A percentile compares a stretch with the other conserved stretches of the same genome.
phyloP scores from a whole-genome alignment of 2,797 vertebrate species.

The Pyrocephalus nanus region DNA sequence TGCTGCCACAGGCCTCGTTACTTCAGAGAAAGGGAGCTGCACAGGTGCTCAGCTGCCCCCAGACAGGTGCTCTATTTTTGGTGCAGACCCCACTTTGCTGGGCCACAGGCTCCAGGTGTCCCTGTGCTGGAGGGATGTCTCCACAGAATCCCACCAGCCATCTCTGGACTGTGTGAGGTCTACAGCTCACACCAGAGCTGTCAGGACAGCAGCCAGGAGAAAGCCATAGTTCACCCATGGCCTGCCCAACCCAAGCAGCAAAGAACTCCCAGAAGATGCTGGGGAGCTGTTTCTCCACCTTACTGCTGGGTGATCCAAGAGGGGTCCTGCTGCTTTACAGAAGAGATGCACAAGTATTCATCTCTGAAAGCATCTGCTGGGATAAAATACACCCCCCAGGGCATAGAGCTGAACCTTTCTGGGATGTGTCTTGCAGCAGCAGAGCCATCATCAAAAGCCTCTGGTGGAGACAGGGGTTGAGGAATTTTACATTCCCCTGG shows the following conservation, averaged over 20 bases:
- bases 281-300: neutral
- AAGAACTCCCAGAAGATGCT: neutral
- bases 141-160: neutral
- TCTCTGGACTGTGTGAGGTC: fast-evolving
- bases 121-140: neutral
- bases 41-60: neutral
- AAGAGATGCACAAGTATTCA: neutral
- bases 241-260: neutral
- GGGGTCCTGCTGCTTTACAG: neutral
- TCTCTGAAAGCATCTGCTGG: neutral
- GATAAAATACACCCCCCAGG: neutral
- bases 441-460: neutral
- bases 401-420: neutral
- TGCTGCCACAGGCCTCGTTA: neutral
- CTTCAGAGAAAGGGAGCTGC: neutral
- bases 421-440: neutral
- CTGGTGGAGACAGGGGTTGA: neutral
- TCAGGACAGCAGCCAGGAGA: neutral
- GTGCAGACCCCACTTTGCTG: neutral
- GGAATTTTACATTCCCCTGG: neutral
- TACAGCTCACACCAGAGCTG: neutral
- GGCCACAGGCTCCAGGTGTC: neutral
- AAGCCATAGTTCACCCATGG: neutral
- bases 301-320: neutral
- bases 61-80: neutral